These are phyloP conservation scores for Pollenia angustigena DNA, from an alignment of 2,888 invertebrate genomes.

Conservation along the genomic window DNA sequence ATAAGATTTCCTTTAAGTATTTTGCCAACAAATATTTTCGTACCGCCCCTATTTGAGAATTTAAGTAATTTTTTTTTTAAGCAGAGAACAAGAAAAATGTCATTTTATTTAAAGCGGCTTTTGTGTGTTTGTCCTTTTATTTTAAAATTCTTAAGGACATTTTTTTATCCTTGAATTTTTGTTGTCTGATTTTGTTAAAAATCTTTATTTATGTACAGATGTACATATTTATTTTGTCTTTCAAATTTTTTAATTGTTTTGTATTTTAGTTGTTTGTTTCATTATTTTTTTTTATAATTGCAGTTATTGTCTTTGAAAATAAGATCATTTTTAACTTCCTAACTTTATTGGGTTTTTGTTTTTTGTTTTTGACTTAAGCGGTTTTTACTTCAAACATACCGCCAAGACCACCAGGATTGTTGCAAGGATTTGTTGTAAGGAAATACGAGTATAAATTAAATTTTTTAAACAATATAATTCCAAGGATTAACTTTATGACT, in stretches of 20 bases:
- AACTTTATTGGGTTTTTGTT: conserved; percentile 18
- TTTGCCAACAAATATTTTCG: conserved; percentile 52
- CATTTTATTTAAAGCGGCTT: conserved; percentile 50
- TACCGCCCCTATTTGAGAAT: not conserved
- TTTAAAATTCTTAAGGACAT: conserved; percentile 55
- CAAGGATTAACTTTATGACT: conserved; percentile 8
- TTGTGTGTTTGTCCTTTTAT: conserved; percentile 12
- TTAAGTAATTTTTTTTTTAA: not conserved
- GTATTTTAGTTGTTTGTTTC: not conserved
- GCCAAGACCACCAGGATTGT: conserved; percentile 41
- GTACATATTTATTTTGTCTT: not conserved
- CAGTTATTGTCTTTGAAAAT: conserved; percentile 56
- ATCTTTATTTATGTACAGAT: no score
- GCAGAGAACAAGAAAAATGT: conserved; percentile 8
- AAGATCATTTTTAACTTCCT: conserved; percentile 62
- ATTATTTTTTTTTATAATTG: conserved; percentile 51
- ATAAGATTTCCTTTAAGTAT: conserved; percentile 47
- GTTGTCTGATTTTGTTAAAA: not conserved
- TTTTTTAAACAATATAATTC: conserved; percentile 24
- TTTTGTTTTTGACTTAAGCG: conserved; percentile 33
- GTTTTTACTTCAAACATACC: conserved; percentile 43
- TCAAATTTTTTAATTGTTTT: conserved; percentile 28
- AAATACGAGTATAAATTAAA: conserved; percentile 3
- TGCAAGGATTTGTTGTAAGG: not conserved
- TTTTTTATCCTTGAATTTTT: conserved; percentile 41